Conservation (phyloP, 2,888 invertebrate genomes). For the Drosophila mimica region DNA sequence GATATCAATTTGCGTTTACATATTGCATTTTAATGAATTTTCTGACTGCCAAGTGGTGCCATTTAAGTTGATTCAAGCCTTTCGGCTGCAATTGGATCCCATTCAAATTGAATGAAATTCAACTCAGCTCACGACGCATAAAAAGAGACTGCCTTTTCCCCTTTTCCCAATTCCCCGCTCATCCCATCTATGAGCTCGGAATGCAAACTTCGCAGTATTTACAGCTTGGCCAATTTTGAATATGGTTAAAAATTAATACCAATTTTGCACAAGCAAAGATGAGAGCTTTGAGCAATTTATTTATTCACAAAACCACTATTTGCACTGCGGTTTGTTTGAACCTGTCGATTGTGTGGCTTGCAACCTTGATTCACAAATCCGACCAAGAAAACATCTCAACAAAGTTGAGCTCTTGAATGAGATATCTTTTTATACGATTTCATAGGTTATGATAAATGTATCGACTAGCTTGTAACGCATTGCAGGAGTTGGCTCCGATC, state of each 20-base stretch:
- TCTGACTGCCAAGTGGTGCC: constrained; percentile 38
- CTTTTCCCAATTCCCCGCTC: background rate
- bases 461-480: background rate
- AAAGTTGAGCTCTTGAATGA: background rate
- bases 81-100: constrained; percentile 40
- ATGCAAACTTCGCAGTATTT: background rate
- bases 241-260: background rate
- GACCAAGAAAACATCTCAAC: background rate
- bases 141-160: background rate
- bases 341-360: background rate
- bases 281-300: background rate
- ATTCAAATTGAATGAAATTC: constrained; percentile 6
- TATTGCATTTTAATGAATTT: constrained; percentile 72
- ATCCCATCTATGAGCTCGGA: background rate
- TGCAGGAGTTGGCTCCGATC: background rate
- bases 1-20: constrained; percentile 60
- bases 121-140: background rate
- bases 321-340: too few relatives aligned
- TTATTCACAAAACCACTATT: background rate
- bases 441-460: background rate
- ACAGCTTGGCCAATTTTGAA: background rate
- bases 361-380: background rate
- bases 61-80: constrained; percentile 39
- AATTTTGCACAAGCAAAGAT: background rate
- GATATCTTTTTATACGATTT: background rate